Percentiles rank a stretch among this genome's conserved stretches.
These are phyloP conservation scores for Mythimna vitellina DNA, from an alignment of 2,888 invertebrate species.

Conservation along the genomic window DNA sequence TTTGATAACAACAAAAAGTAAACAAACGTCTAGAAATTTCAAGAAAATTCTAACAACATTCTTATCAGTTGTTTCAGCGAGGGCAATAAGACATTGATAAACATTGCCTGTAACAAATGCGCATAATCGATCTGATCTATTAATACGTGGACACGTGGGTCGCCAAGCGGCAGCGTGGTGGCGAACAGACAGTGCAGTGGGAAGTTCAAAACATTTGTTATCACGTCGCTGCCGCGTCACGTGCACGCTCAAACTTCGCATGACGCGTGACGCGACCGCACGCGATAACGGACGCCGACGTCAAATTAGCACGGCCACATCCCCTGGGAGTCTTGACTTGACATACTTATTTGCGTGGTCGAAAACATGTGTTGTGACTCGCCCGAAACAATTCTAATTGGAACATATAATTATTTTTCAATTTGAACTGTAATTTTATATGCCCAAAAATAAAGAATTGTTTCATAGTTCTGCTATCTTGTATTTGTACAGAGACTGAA, in stretches of 20 bases:
- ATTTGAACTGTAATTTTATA: neutral
- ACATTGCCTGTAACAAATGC: conserved; percentile 36
- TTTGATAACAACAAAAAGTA: conserved; percentile 9
- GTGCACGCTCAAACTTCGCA: conserved; percentile 19
- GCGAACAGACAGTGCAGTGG: conserved; percentile 9
- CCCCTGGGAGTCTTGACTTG: conserved; percentile 46
- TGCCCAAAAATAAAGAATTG: neutral
- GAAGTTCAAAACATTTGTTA: conserved; percentile 47
- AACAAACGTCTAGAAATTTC: conserved; percentile 39
- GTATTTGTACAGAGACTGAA: no score
- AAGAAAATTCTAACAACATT: conserved; percentile 32
- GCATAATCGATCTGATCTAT: conserved; percentile 55
- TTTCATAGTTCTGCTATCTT: neutral
- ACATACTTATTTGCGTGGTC: conserved; percentile 38
- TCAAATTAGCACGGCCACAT: conserved; percentile 35
- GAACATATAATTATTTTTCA: neutral
- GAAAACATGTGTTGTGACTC: conserved; percentile 18
- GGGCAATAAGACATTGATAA: conserved; percentile 43
- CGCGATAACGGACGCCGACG: conserved; percentile 38
- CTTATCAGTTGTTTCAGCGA: conserved; percentile 41
- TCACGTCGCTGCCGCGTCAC: conserved; percentile 36
- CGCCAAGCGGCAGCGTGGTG: conserved; percentile 6
- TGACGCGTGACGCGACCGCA: conserved; percentile 31
- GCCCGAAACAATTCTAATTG: conserved; percentile 7
- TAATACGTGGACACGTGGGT: conserved; percentile 52